Conservation (phyloP, 64 coral and sea anemone species). For the Trachythela sp. region DNA sequence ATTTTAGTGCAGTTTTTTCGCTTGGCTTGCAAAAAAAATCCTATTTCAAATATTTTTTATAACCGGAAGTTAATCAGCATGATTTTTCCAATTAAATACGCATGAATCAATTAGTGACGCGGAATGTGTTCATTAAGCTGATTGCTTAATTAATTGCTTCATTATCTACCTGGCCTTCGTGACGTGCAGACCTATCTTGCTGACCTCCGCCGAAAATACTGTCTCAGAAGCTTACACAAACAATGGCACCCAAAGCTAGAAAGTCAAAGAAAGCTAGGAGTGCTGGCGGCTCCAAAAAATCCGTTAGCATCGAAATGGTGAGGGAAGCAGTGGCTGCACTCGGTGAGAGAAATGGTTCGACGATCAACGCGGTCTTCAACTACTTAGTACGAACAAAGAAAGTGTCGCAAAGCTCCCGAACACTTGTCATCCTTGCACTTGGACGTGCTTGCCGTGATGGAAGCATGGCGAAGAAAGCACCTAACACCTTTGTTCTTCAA, state of each 20-base stretch:
- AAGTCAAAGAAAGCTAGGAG: background rate
- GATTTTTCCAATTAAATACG: background rate
- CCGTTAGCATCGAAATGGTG: background rate
- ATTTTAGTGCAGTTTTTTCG: background rate
- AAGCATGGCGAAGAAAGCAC: background rate
- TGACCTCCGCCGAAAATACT: background rate
- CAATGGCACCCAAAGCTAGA: constrained; percentile 4
- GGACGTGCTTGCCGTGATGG: constrained; percentile 5
- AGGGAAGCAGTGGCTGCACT: background rate
- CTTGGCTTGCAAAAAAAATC: background rate
- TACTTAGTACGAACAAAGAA: background rate
- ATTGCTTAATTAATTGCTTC: constrained; percentile 2
- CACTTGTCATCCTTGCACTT: background rate
- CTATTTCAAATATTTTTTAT: background rate
- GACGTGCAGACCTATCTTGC: background rate
- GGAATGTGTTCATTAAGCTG: background rate
- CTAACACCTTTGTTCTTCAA: background rate
- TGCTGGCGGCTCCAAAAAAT: background rate
- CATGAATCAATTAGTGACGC: background rate
- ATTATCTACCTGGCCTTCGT: constrained; percentile 9
- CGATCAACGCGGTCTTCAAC: constrained; percentile 13
- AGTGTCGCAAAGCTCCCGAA: background rate
- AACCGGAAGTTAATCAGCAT: background rate
- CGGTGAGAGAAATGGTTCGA: constrained; percentile 13
- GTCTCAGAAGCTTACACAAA: background rate